Percentiles rank a stretch among this genome's conserved stretches.
Evolutionary conservation across 2,113 vertebrate genomes (phyloP).

Genomic region (Fukomys damarensis): DNA sequence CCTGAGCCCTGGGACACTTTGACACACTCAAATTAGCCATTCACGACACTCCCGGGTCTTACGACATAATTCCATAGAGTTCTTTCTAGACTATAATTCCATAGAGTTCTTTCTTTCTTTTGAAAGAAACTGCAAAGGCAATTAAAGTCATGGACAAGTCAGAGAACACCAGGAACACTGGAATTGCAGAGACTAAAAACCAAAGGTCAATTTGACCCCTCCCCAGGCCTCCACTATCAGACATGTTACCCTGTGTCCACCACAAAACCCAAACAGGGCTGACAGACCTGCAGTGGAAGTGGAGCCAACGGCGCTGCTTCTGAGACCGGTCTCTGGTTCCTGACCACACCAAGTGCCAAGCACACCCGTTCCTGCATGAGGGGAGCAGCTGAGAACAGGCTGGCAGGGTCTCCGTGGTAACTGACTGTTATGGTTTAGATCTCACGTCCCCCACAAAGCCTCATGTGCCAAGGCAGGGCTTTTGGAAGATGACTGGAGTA

Average conservation of each 20-base stretch:
- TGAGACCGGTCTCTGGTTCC: neutral
- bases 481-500: neutral
- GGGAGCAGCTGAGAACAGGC: neutral
- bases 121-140: constrained; percentile 52
- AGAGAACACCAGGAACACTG: neutral
- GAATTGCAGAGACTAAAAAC: neutral
- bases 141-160: constrained; percentile 9
- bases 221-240: neutral
- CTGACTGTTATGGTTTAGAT: neutral
- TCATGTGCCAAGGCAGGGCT: neutral
- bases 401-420: neutral
- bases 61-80: too few species aligned
- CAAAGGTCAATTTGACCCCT: neutral
- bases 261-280: neutral
- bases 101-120: neutral
- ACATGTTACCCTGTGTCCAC: neutral
- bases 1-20: neutral
- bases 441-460: neutral
- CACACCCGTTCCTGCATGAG: neutral
- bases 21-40: neutral
- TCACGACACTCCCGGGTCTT: neutral
- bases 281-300: neutral
- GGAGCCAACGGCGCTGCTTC: neutral
- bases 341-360: neutral
- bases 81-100: neutral